Base-by-base conservation (phyloP, 2,113 vertebrate species). In the Microcebus tavaratra region DNA sequence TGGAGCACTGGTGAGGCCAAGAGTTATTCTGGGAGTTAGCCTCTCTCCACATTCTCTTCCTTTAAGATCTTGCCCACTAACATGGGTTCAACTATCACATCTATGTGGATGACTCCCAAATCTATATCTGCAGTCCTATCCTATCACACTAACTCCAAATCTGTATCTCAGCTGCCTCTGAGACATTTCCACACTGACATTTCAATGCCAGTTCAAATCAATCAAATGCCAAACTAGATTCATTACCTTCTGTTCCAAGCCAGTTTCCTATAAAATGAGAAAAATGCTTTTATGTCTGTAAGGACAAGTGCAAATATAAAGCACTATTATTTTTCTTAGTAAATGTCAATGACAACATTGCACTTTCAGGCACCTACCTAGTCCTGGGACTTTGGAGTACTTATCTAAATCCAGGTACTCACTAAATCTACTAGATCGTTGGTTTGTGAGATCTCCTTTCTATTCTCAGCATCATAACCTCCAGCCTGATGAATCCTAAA, bases 31-130 rank as follows among this genome's bases (percentile, higher is more conserved):
- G 17, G 86, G 45, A 93, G 81, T 90, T 88, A 90, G 83, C 93
- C 57, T 95, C 50, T 45, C 48, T 95, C 86, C 91, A 94, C 85
- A 96, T 95, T 97, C 67, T 85, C 95, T 90, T 92, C 59, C 75
- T 92, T 94, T 92, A 90, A 90, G 80, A 78, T 63, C 67, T 94
- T 97, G 72, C 21, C 73, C 67, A 73, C 80, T 81, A 89, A 75
- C 2, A 0, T 92, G 68, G 53, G n/a, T 85, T 92, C 85, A 94
- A 39, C 92, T 81, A 55, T 82, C 67, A 72, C 61, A 82, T 96
- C 73, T 95, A 90, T 94, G 80, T 87, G 80, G 67, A 90, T 86
- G 75, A 92, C 89, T 96, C 89, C 75, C 36, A 97, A 48, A 87
- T 96, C 67, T 97, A 82, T 94, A 94, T 92, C 59, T 96, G 73